A percentile compares a stretch with the other conserved stretches of the same genome.
These are phyloP conservation scores for Rambutsinella grinnellia DNA, from an alignment of 2,888 invertebrate species.

Conservation along the genomic window DNA sequence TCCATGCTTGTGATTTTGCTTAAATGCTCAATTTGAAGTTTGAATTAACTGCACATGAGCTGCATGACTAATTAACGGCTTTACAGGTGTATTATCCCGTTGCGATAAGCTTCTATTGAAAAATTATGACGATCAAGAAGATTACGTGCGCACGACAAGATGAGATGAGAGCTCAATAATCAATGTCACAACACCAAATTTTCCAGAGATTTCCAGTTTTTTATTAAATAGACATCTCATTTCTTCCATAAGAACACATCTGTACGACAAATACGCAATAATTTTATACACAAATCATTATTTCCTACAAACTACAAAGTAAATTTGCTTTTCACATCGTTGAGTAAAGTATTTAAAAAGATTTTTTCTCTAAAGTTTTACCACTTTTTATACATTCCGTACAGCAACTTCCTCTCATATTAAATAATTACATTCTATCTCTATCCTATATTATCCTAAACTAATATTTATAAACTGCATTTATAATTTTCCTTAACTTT, in stretches of 20 bases:
- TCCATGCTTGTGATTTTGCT: too few species aligned
- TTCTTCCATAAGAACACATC: conserved; percentile 47
- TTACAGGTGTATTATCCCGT: too few species aligned
- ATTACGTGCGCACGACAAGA: too few species aligned
- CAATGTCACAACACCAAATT: not conserved
- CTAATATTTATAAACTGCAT: not conserved
- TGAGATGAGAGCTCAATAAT: not conserved
- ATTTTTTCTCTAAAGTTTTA: conserved; percentile 7
- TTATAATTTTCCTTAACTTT: not conserved
- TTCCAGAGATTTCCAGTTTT: conserved; percentile 39
- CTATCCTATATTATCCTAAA: not conserved
- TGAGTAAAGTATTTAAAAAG: not conserved
- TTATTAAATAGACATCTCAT: conserved; percentile 53
- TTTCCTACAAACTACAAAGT: conserved; percentile 4
- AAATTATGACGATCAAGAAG: too few species aligned
- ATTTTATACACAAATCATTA: conserved; percentile 2
- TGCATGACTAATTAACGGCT: too few species aligned
- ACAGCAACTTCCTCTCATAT: not conserved
- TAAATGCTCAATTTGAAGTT: too few species aligned
- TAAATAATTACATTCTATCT: not conserved
- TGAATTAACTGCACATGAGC: too few species aligned
- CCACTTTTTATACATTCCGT: not conserved
- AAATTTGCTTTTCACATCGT: not conserved
- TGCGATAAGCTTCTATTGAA: too few species aligned
- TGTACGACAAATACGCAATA: conserved; percentile 51